Base-by-base conservation (phyloP, 2,888 invertebrate genomes). In the Drosophila phalerata region DNA sequence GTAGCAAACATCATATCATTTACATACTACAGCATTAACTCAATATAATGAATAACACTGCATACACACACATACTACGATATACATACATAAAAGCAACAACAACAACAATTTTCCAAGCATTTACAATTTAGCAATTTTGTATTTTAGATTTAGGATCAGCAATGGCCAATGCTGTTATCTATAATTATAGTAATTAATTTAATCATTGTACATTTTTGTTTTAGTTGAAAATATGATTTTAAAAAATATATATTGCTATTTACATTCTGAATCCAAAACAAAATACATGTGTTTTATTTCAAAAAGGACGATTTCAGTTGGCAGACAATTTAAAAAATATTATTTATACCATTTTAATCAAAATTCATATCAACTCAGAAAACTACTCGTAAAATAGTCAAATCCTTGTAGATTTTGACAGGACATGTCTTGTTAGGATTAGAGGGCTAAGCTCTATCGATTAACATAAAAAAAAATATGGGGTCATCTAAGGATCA, bases 261-360 rank as follows among this genome's bases (percentile, higher is more conserved):
- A 88, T 88, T 82, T 88, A 83, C 89, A 86, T 88, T 83, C 84
- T 72, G 83, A 88, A 80, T 77, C 87, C 87, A 81, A 70, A 85
- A 66, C 63, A 4, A 10, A 32, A 56, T n/a, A n/a, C 47, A 2
- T 2, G 48, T 42, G 53, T 75, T 76, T 75, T 22, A 58, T 73
- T 73, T 17, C n/a, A 8, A 30, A 8, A 30, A 11, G 25, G n/a
- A 45, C 19, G 11, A 42, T 19, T 42, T 42, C 28, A 28, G 28
- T 6, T 28, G 28, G 1, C 1, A 28, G 8, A 28, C 6, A 28
- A 28, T 28, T 4, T 22, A 22, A 22, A 22, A 2, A 22, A 4
- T 2, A 22, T 22, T 22, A 22, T 22, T 22, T 4, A 22, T 22
- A 22, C 4, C 4, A 4, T 22, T 22, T 3, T 22, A 4, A 19